phyloP scores from a whole-genome alignment of 2,888 invertebrate genomes.

The Apoda limacodes region DNA sequence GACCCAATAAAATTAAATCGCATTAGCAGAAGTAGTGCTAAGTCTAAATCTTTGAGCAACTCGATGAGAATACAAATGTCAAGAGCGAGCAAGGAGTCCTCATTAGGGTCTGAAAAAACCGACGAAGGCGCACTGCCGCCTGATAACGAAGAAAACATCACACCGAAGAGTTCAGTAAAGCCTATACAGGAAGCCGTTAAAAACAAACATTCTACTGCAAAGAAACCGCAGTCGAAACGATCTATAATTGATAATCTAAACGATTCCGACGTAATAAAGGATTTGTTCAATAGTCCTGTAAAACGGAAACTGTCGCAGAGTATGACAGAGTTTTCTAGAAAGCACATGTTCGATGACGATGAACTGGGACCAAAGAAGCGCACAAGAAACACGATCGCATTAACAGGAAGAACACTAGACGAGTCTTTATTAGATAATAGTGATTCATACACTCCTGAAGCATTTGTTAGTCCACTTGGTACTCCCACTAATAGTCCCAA shows the following conservation, averaged over 20 bases:
- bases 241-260: slow-evolving; percentile 54
- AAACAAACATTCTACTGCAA: slow-evolving; percentile 58
- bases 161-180: slow-evolving; percentile 47
- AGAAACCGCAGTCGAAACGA: slow-evolving; percentile 57
- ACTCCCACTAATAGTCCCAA: slow-evolving; percentile 36
- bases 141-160: slow-evolving; percentile 32
- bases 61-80: slow-evolving; percentile 3
- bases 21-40: slow-evolving; percentile 19
- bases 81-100: slow-evolving; percentile 17
- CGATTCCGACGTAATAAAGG: slow-evolving; percentile 51
- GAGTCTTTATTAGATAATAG: slow-evolving; percentile 27
- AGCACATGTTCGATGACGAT: slow-evolving; percentile 35
- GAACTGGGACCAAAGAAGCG: slow-evolving; percentile 18
- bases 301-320: slow-evolving; percentile 61
- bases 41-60: slow-evolving; percentile 34
- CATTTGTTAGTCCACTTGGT: slow-evolving; percentile 42
- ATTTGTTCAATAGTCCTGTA: slow-evolving; percentile 58
- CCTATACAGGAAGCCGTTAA: slow-evolving; percentile 47
- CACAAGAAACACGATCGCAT: slow-evolving; percentile 29
- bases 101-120: slow-evolving; percentile 18
- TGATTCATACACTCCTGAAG: slow-evolving; percentile 34
- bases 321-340: slow-evolving; percentile 51
- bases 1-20: slow-evolving; percentile 19
- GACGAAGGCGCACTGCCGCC: slow-evolving; percentile 16
- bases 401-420: slow-evolving; percentile 25